phyloP scores from a whole-genome alignment of 2,888 invertebrate genomes.

The Pegoplata infirma region DNA sequence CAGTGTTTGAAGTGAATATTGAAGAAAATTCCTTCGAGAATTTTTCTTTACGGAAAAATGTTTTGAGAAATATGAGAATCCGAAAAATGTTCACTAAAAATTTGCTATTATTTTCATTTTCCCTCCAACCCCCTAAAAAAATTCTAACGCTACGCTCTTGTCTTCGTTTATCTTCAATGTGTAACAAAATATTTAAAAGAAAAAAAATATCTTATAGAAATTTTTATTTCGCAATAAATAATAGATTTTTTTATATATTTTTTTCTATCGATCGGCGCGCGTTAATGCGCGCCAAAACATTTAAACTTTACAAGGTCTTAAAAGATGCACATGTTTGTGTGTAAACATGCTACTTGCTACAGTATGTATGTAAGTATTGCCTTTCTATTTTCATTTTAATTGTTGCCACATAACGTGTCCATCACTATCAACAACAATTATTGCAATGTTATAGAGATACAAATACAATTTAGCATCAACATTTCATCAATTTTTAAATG shows the following conservation, averaged over 20 bases:
- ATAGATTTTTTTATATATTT: conserved; percentile 8
- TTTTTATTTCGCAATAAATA: conserved; percentile 20
- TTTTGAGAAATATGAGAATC: no score
- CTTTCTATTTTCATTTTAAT: conserved; percentile 44
- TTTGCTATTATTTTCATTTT: no score
- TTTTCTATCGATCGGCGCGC: conserved; percentile 35
- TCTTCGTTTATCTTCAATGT: no score
- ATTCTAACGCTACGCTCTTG: no score
- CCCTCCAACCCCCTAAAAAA: no score
- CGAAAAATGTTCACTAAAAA: no score
- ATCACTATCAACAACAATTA: conserved; percentile 40
- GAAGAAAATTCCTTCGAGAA: no score
- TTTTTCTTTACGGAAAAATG: no score
- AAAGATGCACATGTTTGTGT: background rate
- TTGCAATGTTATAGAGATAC: conserved; percentile 26
- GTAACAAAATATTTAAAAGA: background rate
- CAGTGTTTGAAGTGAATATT: no score
- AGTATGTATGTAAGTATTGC: conserved; percentile 14
- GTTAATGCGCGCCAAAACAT: conserved; percentile 32
- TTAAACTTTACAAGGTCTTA: conserved; percentile 47
- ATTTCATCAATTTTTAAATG: conserved; percentile 45
- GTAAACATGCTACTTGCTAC: no score
- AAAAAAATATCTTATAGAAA: background rate
- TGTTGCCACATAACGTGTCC: conserved; percentile 53
- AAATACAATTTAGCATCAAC: conserved; percentile 41